Base-by-base conservation (phyloP, 2,888 invertebrate species). In the Pantelozetes paolii region DNA sequence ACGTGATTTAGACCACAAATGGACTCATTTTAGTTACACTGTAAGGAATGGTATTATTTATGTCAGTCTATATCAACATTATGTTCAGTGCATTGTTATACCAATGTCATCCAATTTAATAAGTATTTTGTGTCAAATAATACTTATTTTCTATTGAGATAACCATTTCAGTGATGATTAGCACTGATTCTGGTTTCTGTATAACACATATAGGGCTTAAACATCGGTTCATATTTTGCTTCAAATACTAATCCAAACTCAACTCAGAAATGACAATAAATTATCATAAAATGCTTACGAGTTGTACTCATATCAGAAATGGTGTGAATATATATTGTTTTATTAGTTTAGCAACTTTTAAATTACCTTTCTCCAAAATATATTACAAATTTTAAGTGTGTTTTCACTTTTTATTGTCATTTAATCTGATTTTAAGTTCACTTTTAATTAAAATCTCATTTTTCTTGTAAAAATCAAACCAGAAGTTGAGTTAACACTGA, bases 1-100 rank as follows among this genome's bases (percentile, higher is more conserved):
- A 64, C 64, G 64, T 64, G 64, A 64, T 64, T 64, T 15, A 20
- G 69, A 45, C 69, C 26, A 69, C 45, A 69, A 69, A 69, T 69
- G 5, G 69, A 8, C 45, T 69, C 69, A 69, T 69, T 69, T 42
- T n/a, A 32, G 64, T 36, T 32, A n/a, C 30, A 11, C 62, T 20
- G 32, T 32, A 62, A 62, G 62, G 32, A 62, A 1, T 36, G 50
- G 15, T 20, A 50, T 62, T 28, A 62, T 62, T 62, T 30, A 62
- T 62, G 62, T 11, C 20, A 18, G 30, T 30, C 54, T 13, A 54
- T 54, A 23, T 11, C 28, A 48, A 48, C 2, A 18, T 57, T 28
- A 9, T 57, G 18, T 28, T 45, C 28, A 64, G 36, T 40, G 18
- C 30, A 26, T n/a, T 26, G 57, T 13, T 6, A 5, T 28, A 30